These are phyloP conservation scores for Caretta caretta DNA, from an alignment of 2,113 vertebrate genomes.

Conservation along the genomic window DNA sequence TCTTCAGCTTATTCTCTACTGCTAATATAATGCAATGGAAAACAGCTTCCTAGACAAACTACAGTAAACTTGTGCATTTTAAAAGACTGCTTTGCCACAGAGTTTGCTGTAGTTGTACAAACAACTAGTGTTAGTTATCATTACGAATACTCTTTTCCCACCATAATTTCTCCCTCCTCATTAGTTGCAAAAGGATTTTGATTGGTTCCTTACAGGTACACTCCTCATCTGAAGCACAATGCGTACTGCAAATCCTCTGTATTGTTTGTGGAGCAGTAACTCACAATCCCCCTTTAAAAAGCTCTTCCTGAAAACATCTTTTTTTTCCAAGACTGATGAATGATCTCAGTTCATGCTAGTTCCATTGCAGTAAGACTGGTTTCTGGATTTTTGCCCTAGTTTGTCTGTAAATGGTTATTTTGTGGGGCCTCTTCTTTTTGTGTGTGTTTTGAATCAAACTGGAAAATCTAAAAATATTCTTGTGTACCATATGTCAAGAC, in stretches of 20 bases:
- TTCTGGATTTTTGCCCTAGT: conserved; percentile 79
- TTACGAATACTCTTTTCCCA: conserved; percentile 50
- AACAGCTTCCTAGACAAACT: background rate
- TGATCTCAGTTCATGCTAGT: conserved; percentile 72
- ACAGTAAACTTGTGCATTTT: conserved; percentile 27
- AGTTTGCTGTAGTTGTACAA: conserved; percentile 44
- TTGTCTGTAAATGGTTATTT: conserved; percentile 76
- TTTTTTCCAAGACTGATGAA: conserved; percentile 41
- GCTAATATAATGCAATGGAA: background rate
- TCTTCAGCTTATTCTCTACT: rapidly evolving
- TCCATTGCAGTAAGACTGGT: conserved; percentile 76
- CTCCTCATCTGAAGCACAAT: conserved; percentile 40
- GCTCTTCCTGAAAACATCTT: conserved; percentile 61
- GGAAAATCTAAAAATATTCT: conserved; percentile 72
- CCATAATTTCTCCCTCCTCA: conserved; percentile 24
- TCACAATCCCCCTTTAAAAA: conserved; percentile 72
- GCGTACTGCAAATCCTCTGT: conserved; percentile 69
- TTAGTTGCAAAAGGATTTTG: conserved; percentile 15
- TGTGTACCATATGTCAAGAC: conserved; percentile 62
- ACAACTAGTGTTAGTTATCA: conserved; percentile 56
- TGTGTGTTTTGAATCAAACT: conserved; percentile 78
- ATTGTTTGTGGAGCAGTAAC: conserved; percentile 66
- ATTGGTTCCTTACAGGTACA: conserved; percentile 35
- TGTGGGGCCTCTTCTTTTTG: conserved; percentile 75
- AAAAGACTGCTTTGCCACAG: conserved; percentile 4